Conservation (phyloP, 2,797 vertebrate genomes). For the Xenopus petersii region DNA sequence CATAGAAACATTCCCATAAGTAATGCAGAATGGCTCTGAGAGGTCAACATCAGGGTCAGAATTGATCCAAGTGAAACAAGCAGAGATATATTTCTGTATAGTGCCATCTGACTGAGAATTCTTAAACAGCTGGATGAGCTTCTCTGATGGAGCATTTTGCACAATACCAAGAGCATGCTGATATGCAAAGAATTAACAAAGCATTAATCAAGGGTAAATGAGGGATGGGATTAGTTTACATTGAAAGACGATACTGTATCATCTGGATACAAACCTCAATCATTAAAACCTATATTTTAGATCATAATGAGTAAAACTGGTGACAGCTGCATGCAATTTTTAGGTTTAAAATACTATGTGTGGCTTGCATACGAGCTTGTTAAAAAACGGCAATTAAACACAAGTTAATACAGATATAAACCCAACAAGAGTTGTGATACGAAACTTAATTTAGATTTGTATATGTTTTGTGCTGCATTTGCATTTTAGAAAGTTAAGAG, state of each 20-base stretch:
- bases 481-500: too few relatives aligned
- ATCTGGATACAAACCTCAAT: conserved; percentile 1
- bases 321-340: background rate
- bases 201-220: conserved; percentile 17
- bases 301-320: background rate
- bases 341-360: background rate
- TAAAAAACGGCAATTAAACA: too few relatives aligned
- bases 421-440: background rate
- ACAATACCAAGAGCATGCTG: conserved; percentile 17
- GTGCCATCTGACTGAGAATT: conserved; percentile 28
- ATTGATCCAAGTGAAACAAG: conserved; percentile 30
- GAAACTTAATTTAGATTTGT: too few relatives aligned
- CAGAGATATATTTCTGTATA: conserved; percentile 35
- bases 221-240: conserved; percentile 4
- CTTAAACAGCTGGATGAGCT: conserved; percentile 33
- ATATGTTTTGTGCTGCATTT: too few relatives aligned
- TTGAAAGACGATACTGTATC: background rate
- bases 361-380: background rate
- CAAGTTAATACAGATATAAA: background rate
- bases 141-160: conserved; percentile 19
- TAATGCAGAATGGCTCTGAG: conserved; percentile 28
- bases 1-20: conserved; percentile 18
- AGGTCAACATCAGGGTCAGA: conserved; percentile 25
- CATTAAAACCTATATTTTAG: background rate
- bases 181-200: conserved; percentile 20